Conservation (phyloP, 2,113 vertebrate genomes). For the Zeus faber region DNA sequence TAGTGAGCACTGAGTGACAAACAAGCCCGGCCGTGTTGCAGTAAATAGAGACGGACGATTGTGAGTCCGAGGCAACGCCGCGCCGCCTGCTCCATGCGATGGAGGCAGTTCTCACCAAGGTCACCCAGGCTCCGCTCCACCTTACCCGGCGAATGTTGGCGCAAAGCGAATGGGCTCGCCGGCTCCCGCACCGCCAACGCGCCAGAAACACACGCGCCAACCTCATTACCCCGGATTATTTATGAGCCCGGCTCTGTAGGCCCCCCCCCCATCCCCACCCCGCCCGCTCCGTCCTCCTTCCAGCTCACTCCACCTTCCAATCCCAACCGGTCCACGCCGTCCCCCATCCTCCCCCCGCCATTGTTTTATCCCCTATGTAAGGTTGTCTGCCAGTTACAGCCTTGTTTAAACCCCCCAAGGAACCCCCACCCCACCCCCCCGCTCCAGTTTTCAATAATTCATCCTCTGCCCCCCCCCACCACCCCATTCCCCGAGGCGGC, state of each 20-base stretch:
- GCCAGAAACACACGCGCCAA: not conserved
- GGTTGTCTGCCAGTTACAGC: slow-evolving; percentile 17
- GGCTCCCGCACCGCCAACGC: no score
- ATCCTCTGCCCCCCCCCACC: slow-evolving; percentile 41
- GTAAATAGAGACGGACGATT: no score
- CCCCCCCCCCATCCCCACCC: not conserved
- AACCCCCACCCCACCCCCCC: slow-evolving; percentile 40
- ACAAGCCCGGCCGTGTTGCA: no score
- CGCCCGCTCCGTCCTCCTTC: not conserved
- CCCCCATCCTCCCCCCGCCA: not conserved
- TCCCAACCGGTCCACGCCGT: not conserved
- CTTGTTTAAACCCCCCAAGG: slow-evolving; percentile 27
- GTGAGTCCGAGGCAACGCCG: no score
- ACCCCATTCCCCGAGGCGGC: slow-evolving; percentile 26
- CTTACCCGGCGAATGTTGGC: no score
- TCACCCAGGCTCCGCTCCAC: no score
- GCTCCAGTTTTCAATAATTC: slow-evolving; percentile 68
- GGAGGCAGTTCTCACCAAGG: no score
- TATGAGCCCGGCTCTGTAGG: not conserved
- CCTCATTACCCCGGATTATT: not conserved
- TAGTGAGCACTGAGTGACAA: no score
- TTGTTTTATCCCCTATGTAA: slow-evolving; percentile 1
- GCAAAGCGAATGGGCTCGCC: no score
- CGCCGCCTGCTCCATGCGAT: no score
- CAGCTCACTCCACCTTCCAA: not conserved